Percentiles rank a stretch among this genome's conserved stretches.
phyloP scores from a whole-genome alignment of 2,113 vertebrate species.

The Pionites leucogaster region DNA sequence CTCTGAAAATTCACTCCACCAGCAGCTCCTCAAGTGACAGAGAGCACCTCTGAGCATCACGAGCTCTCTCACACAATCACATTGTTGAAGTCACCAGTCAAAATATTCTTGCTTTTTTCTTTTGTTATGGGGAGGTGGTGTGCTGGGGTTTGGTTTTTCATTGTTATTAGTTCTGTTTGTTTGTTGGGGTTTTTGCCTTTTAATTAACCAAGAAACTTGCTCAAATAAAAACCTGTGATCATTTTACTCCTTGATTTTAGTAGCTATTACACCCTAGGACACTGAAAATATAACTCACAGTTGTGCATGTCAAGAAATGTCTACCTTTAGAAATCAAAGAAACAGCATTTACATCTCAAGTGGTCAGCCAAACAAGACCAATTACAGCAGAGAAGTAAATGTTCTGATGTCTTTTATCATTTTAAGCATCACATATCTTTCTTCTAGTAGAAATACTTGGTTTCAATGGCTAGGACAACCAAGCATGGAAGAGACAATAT shows the following conservation, averaged over 20 bases:
- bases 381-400: not conserved
- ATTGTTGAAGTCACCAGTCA: not conserved
- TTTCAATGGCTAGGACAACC: not conserved
- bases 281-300: not conserved
- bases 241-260: not conserved
- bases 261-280: not conserved
- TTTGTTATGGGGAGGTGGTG: not conserved
- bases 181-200: not conserved
- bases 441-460: not conserved
- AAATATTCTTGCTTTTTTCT: not conserved
- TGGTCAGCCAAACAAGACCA: not conserved
- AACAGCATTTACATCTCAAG: not conserved
- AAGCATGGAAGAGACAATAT: not conserved
- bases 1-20: not conserved
- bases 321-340: not conserved
- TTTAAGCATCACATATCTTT: not conserved
- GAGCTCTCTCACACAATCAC: not conserved
- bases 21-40: not conserved
- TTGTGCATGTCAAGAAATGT: not conserved
- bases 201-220: not conserved
- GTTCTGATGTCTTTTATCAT: not conserved
- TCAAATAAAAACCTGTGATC: not conserved
- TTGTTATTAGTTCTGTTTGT: not conserved
- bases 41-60: not conserved
- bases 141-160: not conserved